Base-by-base conservation (phyloP, 2,113 vertebrate genomes). In the Ictidomys tridecemlineatus region DNA sequence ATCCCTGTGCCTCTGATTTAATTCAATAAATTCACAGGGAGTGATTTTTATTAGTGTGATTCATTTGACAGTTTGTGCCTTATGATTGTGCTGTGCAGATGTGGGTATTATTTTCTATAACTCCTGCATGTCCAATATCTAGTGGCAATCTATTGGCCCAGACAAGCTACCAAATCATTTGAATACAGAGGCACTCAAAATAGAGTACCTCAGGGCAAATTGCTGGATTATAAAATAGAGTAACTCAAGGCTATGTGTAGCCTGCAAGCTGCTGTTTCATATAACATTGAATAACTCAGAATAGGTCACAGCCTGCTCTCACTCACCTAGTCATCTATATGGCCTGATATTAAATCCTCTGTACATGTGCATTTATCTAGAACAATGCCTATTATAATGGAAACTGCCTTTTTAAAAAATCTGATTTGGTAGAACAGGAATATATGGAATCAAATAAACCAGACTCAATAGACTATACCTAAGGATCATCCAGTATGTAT, bases 371-470 rank as follows among this genome's bases (percentile, higher is more conserved):
- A 16, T 74, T 61, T 39, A 34, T 63, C 39, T 63, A 9, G 22
- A 89, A 92, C 93, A 77, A 83, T 89, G 11, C 26, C 63, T 73
- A 5, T 12, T 11, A 65, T 53, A 20, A 2, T 67, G 39, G 12
- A 93, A 91, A 37, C 11, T 53, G 67, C 37, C 45, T n/a, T 58
- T 89, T 63, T 39, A 17, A 95, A 85, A 82, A 77, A 56, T 48
- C 32, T 78, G 34, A 56, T 79, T 88, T 94, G 37, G 0, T 32
- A 90, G 45, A 83, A 45, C 4, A 61, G 92, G 51, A 96, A 42
- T 70, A 78, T 39, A 13, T 58, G 5, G 26, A 93, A 88, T 93
- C 58, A 92, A 89, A 63, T 94, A 58, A 95, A 70, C 9, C 28
- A 94, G 65, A 80, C 51, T 96, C 58, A 48, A 56, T 6, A 89